Conservation (phyloP, 2,113 vertebrate genomes). For the Phrynosoma platyrhinos region DNA sequence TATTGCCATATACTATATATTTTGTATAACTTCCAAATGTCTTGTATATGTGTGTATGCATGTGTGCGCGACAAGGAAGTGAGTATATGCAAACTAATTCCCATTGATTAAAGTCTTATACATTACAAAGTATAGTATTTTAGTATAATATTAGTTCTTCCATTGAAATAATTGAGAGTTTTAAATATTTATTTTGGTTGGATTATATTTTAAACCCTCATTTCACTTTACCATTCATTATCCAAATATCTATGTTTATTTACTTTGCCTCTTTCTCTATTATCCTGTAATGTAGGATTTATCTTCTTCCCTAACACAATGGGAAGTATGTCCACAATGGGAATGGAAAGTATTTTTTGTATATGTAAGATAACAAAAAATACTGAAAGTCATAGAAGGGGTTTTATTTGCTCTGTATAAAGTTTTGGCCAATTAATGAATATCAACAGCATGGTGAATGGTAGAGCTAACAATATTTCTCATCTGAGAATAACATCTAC, state of each 20-base stretch:
- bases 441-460: background rate
- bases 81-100: background rate
- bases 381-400: background rate
- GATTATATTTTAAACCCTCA: background rate
- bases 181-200: background rate
- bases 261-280: background rate
- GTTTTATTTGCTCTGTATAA: background rate
- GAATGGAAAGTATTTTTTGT: too few species aligned
- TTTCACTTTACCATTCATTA: background rate
- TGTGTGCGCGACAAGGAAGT: too few species aligned
- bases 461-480: background rate
- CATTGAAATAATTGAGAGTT: background rate
- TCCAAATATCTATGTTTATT: background rate
- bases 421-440: constrained; percentile 1
- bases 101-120: background rate
- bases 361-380: background rate
- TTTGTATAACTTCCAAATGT: background rate
- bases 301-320: background rate
- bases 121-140: background rate
- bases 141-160: background rate
- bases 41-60: background rate
- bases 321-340: background rate
- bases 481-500: background rate
- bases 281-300: background rate
- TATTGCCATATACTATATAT: background rate